Evolutionary conservation across 2,113 vertebrate genomes (phyloP).

Genomic region (Ginglymostoma cirratum): DNA sequence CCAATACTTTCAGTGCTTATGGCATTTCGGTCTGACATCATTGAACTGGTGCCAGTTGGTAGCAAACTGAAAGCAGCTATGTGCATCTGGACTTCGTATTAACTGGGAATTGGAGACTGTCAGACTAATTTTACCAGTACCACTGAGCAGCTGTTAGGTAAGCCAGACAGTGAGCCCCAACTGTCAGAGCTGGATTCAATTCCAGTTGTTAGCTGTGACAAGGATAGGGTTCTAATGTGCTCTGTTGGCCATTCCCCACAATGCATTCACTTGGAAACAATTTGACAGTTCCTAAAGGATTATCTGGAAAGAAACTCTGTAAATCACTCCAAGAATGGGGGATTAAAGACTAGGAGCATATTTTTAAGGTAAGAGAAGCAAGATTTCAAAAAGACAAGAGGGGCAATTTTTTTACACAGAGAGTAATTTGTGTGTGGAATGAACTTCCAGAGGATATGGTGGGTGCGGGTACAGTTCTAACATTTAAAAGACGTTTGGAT

Average conservation of each 20-base stretch:
- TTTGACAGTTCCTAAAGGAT: neutral
- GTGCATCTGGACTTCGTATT: neutral
- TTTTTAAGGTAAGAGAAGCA: no score
- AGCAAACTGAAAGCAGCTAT: neutral
- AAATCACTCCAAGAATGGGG: no score
- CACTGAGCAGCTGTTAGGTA: neutral
- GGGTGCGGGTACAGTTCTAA: no score
- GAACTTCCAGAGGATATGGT: no score
- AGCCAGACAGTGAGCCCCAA: neutral
- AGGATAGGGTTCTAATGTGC: neutral
- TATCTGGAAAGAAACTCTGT: neutral
- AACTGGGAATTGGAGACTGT: neutral
- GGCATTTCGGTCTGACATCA: neutral
- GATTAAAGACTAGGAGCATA: no score
- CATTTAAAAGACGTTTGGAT: no score
- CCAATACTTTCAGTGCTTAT: neutral
- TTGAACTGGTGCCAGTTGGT: neutral
- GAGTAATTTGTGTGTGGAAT: no score
- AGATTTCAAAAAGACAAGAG: no score
- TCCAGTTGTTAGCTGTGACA: neutral
- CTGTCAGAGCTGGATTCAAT: neutral
- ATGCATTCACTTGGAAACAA: neutral
- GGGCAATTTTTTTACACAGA: no score
- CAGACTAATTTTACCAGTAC: slow-evolving; percentile 18
- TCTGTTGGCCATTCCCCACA: neutral